Evolutionary conservation across 1,140 invertebrate species (phyloP), one percentile per base, ranked within the genome.

Genomic region (Galleria mellonella): DNA sequence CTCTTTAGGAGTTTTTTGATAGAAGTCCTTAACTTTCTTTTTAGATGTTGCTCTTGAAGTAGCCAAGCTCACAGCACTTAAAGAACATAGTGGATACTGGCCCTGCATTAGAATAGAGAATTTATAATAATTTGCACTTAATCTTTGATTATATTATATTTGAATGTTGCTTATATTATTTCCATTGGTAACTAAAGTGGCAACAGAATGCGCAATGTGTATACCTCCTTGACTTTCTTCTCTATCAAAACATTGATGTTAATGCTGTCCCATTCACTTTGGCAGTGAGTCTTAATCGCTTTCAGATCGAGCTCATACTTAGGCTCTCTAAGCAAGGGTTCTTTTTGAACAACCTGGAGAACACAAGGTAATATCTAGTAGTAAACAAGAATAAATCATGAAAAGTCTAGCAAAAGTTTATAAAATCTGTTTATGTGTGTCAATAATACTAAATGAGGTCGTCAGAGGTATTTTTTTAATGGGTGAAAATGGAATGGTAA

Each of bases 281-380:
- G 47, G 32, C 81, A 84, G 32, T 84, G 81, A 0, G 62, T 62
- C 32, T 61, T 69, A 1, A 78, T 51, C 5, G 72, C 71, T 40
- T 84, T 82, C 27, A 84, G 32, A 13, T 84, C 77, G 9, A 84
- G 37, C 7, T 69, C 71, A 29, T 81, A 82, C 0, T 53, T 57
- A 0, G 81, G 77, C 15, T 70, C 63, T 0, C 75, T 62, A 5
- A 67, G 28, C 3, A 83, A 40, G 0, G 64, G 74, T 33, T 82
- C 81, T 8, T 53, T 63, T 61, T 81, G 75, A 0, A 78, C 67
- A 14, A 84, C 62, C 79, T 83, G 41, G 0, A 52, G 42, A 31
- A 33, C 36, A 38, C 30, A 42, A n/a, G n/a, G n/a, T n/a, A n/a
- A n/a, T n/a, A n/a, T n/a, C n/a, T n/a, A n/a, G n/a, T n/a, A n/a